Evolutionary conservation across 2,113 vertebrate species (phyloP).

Genomic region (Hyperoodon ampullatus): DNA sequence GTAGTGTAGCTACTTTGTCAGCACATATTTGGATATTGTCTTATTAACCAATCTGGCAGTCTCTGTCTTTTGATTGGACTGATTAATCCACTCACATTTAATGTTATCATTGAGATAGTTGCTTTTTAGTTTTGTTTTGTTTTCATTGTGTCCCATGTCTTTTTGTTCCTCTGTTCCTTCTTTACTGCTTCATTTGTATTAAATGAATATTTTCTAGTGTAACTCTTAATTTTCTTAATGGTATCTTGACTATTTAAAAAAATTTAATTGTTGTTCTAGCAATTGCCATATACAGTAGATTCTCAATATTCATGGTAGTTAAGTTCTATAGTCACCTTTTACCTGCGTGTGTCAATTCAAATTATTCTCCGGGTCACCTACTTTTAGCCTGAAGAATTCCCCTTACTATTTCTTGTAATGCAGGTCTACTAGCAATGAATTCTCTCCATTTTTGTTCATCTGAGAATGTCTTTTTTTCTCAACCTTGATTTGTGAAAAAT

Average conservation of each 20-base stretch:
- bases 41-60: neutral
- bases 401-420: too few species aligned
- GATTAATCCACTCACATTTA: neutral
- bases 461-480: neutral
- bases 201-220: too few species aligned
- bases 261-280: too few species aligned
- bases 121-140: neutral
- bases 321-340: neutral
- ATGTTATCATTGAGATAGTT: neutral
- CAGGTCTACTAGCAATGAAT: neutral
- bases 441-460: neutral
- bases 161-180: neutral
- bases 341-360: neutral
- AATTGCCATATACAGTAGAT: neutral
- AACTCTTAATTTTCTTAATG: too few species aligned
- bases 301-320: neutral
- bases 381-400: neutral
- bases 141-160: neutral
- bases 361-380: neutral
- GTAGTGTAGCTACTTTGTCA: neutral
- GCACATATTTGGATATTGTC: neutral
- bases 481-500: neutral
- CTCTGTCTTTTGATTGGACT: neutral
- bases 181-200: neutral
- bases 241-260: too few species aligned